These are phyloP conservation scores for Sialis lutaria DNA, from an alignment of 2,888 invertebrate genomes.

Conservation along the genomic window DNA sequence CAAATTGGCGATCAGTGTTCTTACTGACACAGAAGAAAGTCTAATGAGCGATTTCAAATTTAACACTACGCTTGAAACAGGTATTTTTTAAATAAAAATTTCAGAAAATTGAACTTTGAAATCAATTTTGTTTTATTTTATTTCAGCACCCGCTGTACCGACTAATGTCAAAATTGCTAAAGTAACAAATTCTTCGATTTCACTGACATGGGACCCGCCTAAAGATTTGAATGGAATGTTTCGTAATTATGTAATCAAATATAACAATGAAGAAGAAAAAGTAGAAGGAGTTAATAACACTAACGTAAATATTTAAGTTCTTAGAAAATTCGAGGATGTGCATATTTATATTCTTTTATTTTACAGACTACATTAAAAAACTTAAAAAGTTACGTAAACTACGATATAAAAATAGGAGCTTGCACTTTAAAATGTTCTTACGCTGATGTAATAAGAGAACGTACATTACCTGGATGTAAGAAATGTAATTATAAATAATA, in stretches of 20 bases:
- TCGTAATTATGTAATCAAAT: constrained; percentile 44
- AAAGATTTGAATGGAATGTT: constrained; percentile 53
- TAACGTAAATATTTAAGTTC: constrained; percentile 9
- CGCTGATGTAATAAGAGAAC: constrained; percentile 24
- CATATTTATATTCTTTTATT: background rate
- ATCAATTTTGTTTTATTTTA: background rate
- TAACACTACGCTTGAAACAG: constrained; percentile 53
- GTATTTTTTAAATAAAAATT: constrained; percentile 20
- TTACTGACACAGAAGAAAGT: constrained; percentile 35
- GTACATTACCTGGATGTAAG: constrained; percentile 28
- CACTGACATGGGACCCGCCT: constrained; percentile 53
- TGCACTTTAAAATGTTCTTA: constrained; percentile 52
- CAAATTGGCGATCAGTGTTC: constrained; percentile 47
- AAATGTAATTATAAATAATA: constrained; percentile 6
- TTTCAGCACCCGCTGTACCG: constrained; percentile 38
- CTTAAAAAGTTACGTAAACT: constrained; percentile 44
- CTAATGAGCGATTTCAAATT: constrained; percentile 38
- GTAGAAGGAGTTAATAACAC: constrained; percentile 3
- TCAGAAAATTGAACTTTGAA: background rate
- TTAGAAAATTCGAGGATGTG: background rate
- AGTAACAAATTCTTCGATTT: constrained; percentile 42
- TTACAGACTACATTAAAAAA: constrained; percentile 13
- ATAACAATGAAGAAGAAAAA: constrained; percentile 16
- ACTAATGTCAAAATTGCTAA: constrained; percentile 36
- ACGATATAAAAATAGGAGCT: constrained; percentile 51